These are phyloP conservation scores for Oligia latruncula DNA, from an alignment of 2,888 invertebrate species.

Conservation along the genomic window DNA sequence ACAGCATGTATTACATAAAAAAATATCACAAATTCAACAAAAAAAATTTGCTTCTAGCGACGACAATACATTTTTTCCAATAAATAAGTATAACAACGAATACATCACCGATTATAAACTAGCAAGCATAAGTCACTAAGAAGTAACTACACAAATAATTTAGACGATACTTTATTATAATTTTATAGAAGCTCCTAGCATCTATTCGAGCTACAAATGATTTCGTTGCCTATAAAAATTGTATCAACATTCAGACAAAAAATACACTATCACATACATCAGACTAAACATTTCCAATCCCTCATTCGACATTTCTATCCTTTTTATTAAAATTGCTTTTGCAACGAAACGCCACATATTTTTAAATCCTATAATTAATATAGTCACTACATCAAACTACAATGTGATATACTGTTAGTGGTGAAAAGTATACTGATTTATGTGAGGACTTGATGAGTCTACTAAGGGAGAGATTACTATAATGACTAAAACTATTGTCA, in stretches of 20 bases:
- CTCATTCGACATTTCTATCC: constrained; percentile 48
- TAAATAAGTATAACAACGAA: constrained; percentile 54
- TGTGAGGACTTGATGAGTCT: background rate
- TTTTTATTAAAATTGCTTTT: constrained; percentile 6
- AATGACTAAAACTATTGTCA: constrained; percentile 32
- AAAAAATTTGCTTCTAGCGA: constrained; percentile 42
- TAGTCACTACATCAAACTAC: constrained; percentile 41
- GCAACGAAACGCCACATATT: background rate
- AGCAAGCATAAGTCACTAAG: constrained; percentile 31
- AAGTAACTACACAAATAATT: constrained; percentile 38
- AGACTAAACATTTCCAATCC: constrained; percentile 68
- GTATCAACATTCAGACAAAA: constrained; percentile 18
- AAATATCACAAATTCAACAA: constrained; percentile 62
- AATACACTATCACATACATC: constrained; percentile 73
- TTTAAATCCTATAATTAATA: constrained; percentile 28
- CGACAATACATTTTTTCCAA: constrained; percentile 43
- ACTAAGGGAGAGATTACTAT: constrained; percentile 17
- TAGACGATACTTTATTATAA: constrained; percentile 24
- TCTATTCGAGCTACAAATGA: constrained; percentile 26
- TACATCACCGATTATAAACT: constrained; percentile 20
- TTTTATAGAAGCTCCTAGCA: constrained; percentile 19
- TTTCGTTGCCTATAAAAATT: constrained; percentile 33
- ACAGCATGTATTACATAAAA: constrained; percentile 60
- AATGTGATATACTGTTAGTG: constrained; percentile 30
- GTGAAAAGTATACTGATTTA: constrained; percentile 12